Base-by-base conservation (phyloP, 2,113 vertebrate species). In the Bubo blakistoni region DNA sequence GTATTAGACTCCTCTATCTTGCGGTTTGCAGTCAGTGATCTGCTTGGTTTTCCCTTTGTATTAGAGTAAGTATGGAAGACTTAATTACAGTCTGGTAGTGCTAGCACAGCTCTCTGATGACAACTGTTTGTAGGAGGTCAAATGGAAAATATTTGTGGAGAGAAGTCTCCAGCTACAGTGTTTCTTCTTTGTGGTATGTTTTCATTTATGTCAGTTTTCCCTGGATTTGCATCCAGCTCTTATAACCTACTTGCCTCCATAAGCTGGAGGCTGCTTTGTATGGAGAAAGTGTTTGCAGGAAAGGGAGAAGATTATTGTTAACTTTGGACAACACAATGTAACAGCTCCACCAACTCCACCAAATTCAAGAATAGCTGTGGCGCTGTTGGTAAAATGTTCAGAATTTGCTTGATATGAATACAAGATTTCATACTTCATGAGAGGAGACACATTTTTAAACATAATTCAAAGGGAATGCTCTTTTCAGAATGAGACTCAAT, bases 41-140 rank as follows among this genome's bases (percentile, higher is more conserved):
- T 91, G 57, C 78, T 85, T 92, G 36, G 16, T n/a, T 90, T 88
- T 74, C 32, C 13, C 36, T 57, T 69, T 49, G 10, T 57, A 34
- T 76, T 89, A 70, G 66, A 34, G 34, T 20, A 62, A 69, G 40
- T 34, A 26, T 1, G 13, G 86, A 79, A 54, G 38, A 51, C 30
- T 69, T 94, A 79, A 87, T 92, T 87, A 42, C 29, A 44, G 34
- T 32, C 52, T 84, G 18, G 24, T 51, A 42, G 20, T 29, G n/a
- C 62, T 91, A 55, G 26, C 46, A 27, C 57, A 87, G 70, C 44
- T 86, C 70, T 92, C 81, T 82, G 66, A 49, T 87, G 66, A 54
- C 40, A 62, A 25, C 29, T 69, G 27, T 76, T 94, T 72, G 21
- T 66, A 70, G 54, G 54, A 87, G 44, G 46, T 77, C 84, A 82